These are phyloP conservation scores for Pseudomugil gertrudae DNA, from an alignment of 2,797 vertebrate genomes.

Conservation along the genomic window DNA sequence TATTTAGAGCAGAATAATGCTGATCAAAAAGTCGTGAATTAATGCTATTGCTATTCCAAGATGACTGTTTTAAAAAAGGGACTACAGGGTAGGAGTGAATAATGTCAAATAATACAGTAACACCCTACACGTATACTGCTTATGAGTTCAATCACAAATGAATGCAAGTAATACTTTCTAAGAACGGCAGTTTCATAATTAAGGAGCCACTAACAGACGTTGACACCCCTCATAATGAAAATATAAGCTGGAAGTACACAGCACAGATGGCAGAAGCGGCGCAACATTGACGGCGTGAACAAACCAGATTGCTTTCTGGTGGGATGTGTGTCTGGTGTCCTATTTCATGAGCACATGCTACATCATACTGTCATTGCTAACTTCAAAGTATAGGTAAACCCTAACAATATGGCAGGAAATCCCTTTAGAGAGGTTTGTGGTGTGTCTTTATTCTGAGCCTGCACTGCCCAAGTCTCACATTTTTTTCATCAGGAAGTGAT, in stretches of 20 bases:
- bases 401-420: conserved; percentile 60
- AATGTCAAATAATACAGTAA: neutral
- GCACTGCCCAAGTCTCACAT: conserved; percentile 6
- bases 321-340: conserved; percentile 54
- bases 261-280: conserved; percentile 69
- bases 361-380: conserved; percentile 52
- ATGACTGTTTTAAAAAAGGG: neutral
- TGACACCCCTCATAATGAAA: conserved; percentile 54
- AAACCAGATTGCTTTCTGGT: conserved; percentile 69
- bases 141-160: neutral
- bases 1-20: neutral
- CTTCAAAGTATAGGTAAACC: conserved; percentile 59
- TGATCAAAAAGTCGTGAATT: neutral
- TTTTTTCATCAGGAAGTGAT: conserved; percentile 29
- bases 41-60: neutral
- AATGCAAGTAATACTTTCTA: conserved; percentile 4
- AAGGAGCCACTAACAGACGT: conserved; percentile 34
- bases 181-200: conserved; percentile 29
- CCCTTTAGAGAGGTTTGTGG: conserved; percentile 50
- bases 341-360: conserved; percentile 69
- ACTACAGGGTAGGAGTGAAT: neutral
- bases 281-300: conserved; percentile 51
- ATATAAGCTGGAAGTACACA: conserved; percentile 51
- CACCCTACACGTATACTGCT: neutral
- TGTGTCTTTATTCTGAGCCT: conserved; percentile 35